phyloP scores from a whole-genome alignment of 2,797 vertebrate genomes.

The Pangasius macronema region DNA sequence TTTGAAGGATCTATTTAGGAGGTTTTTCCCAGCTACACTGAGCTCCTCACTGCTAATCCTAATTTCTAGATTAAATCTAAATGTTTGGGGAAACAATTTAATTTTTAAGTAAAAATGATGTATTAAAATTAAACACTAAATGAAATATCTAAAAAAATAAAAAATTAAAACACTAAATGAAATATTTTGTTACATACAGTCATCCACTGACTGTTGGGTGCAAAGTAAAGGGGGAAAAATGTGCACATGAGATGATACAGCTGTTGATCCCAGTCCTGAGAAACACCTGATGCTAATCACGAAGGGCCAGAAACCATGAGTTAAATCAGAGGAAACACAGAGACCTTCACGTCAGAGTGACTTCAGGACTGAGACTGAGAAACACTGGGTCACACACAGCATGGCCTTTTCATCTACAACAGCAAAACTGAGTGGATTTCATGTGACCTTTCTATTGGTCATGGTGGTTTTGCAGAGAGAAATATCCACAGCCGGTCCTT shows the following conservation, averaged over 20 bases:
- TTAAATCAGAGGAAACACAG: slow-evolving; percentile 9
- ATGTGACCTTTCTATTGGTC: neutral
- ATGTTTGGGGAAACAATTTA: neutral
- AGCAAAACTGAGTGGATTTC: neutral
- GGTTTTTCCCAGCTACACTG: neutral
- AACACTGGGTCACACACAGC: neutral
- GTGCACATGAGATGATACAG: neutral
- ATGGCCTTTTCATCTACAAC: neutral
- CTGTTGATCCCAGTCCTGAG: neutral
- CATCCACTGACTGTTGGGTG: neutral
- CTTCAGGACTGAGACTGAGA: neutral
- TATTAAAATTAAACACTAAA: neutral
- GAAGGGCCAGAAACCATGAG: neutral
- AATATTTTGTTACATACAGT: neutral
- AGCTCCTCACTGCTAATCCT: neutral
- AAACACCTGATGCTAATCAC: slow-evolving; percentile 12
- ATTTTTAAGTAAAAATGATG: neutral
- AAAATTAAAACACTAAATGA: neutral
- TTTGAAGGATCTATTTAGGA: neutral
- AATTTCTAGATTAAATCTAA: neutral
- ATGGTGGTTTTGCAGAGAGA: neutral
- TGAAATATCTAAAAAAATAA: too few relatives aligned
- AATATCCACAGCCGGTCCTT: neutral
- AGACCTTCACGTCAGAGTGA: neutral
- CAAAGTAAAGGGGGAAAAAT: neutral